Percentiles rank a stretch among this genome's conserved stretches.
Evolutionary conservation across 2,888 invertebrate species (phyloP).

Genomic region (Anodontia alba): DNA sequence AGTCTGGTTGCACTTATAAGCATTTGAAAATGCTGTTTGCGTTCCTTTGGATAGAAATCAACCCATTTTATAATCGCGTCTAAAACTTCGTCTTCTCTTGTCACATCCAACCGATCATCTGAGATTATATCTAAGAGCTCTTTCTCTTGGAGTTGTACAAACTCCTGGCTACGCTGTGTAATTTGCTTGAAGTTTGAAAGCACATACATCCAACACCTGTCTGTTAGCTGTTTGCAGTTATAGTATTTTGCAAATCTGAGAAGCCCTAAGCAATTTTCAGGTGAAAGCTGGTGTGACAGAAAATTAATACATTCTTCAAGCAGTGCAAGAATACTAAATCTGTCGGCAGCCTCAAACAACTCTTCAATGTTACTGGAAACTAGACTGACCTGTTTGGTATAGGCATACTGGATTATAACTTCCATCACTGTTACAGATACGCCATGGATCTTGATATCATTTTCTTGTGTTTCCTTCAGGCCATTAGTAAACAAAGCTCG

Average conservation of each 20-base stretch:
- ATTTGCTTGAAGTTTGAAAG: constrained; percentile 85
- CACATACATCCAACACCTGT: constrained; percentile 90
- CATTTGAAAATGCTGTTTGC: constrained; percentile 91
- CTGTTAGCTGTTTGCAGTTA: constrained; percentile 90
- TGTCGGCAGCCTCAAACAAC: constrained; percentile 90
- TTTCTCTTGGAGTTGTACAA: constrained; percentile 86
- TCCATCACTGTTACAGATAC: constrained; percentile 68
- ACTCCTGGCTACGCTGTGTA: constrained; percentile 69
- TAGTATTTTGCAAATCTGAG: constrained; percentile 93
- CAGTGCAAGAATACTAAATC: constrained; percentile 91
- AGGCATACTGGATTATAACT: constrained; percentile 87
- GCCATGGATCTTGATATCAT: constrained; percentile 68
- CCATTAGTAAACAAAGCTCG: constrained; percentile 93
- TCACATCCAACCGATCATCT: constrained; percentile 91
- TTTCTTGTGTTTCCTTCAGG: constrained; percentile 86
- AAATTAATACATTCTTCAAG: constrained; percentile 92
- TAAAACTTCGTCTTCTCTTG: constrained; percentile 87
- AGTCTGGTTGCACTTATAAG: constrained; percentile 75
- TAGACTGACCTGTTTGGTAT: constrained; percentile 89
- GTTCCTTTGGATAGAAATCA: constrained; percentile 89
- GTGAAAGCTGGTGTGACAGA: constrained; percentile 89
- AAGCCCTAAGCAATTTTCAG: constrained; percentile 93
- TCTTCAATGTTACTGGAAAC: constrained; percentile 89
- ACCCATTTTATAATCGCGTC: constrained; percentile 85
- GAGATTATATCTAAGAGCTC: constrained; percentile 62